Percentiles rank a stretch among this genome's conserved stretches.
These are phyloP conservation scores for Xylota segnis DNA, from an alignment of 2,888 invertebrate genomes.

Conservation along the genomic window DNA sequence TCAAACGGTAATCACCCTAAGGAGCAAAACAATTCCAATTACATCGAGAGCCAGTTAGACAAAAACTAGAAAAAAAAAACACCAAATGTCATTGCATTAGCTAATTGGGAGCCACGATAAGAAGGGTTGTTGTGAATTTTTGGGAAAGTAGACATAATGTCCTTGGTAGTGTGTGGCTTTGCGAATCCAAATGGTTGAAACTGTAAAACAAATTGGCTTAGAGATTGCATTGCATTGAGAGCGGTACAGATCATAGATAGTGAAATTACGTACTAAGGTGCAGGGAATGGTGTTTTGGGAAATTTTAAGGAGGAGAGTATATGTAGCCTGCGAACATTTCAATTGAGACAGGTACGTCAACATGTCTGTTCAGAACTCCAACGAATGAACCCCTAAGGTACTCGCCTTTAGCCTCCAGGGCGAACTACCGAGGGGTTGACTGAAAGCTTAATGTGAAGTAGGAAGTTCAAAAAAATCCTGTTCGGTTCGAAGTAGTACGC, in stretches of 20 bases:
- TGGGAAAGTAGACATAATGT: slow-evolving; percentile 21
- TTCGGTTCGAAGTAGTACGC: too few relatives aligned
- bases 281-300: not conserved
- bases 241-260: too few relatives aligned
- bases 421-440: too few relatives aligned
- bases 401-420: too few relatives aligned
- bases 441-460: too few relatives aligned
- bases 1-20: slow-evolving; percentile 72
- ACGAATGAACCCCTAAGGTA: too few relatives aligned
- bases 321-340: too few relatives aligned
- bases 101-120: slow-evolving; percentile 70
- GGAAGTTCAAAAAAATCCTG: too few relatives aligned
- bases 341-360: too few relatives aligned
- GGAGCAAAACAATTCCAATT: slow-evolving; percentile 76
- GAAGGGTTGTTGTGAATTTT: slow-evolving; percentile 52
- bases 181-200: not conserved
- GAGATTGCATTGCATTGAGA: not conserved
- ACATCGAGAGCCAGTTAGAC: slow-evolving; percentile 29
- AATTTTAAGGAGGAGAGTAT: too few relatives aligned
- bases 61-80: slow-evolving; percentile 36
- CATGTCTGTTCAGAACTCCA: too few relatives aligned
- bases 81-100: slow-evolving; percentile 75
- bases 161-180: slow-evolving; percentile 14
- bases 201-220: slow-evolving; percentile 1
- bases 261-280: not conserved